Evolutionary conservation across 2,888 invertebrate species (phyloP).

Genomic region (Diloba caeruleocephala): DNA sequence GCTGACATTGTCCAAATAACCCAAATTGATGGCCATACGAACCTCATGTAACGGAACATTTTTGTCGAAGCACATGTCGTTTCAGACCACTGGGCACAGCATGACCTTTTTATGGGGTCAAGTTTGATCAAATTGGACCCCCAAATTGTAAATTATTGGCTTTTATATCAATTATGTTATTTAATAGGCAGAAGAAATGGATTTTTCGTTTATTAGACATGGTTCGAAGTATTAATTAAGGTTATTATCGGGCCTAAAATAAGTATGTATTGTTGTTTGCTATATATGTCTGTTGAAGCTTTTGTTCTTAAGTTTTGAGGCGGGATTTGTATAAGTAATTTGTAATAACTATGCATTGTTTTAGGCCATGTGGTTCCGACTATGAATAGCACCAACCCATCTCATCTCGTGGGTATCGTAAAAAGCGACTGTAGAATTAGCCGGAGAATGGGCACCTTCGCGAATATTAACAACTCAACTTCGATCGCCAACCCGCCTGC

Average conservation of each 20-base stretch:
- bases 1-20: slow-evolving; percentile 2
- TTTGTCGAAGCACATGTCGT: slow-evolving; percentile 67
- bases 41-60: slow-evolving; percentile 41
- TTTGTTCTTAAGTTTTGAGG: no score
- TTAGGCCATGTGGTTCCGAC: no score
- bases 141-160: slow-evolving; percentile 55
- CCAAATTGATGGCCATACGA: slow-evolving; percentile 33
- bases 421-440: no score
- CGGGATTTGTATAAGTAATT: no score
- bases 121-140: slow-evolving; percentile 66
- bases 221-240: slow-evolving; percentile 10
- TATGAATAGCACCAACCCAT: no score
- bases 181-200: slow-evolving; percentile 40
- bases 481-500: no score
- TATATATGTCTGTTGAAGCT: no score
- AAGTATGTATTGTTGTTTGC: slow-evolving; percentile 31
- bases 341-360: no score
- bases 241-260: not conserved
- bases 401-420: no score
- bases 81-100: slow-evolving; percentile 62
- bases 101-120: slow-evolving; percentile 79
- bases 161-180: slow-evolving; percentile 57
- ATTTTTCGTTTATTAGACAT: slow-evolving; percentile 23
- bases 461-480: no score
- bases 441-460: no score